These are phyloP conservation scores for Chinchilla lanigera DNA, from an alignment of 2,113 vertebrate species.

Conservation along the genomic window DNA sequence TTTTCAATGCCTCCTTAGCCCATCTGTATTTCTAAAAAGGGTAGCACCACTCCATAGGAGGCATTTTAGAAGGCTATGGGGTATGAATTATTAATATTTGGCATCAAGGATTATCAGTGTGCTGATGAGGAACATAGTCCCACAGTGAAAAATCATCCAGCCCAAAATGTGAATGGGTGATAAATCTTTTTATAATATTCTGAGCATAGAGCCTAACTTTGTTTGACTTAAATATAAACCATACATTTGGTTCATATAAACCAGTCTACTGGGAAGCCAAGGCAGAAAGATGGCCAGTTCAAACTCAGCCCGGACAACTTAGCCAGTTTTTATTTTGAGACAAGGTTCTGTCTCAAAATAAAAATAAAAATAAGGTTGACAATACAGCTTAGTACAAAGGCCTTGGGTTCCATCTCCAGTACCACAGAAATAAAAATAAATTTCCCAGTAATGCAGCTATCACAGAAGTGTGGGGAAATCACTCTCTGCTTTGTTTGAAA, in stretches of 20 bases:
- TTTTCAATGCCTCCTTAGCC: neutral
- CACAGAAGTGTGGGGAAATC: neutral
- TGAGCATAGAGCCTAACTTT: conserved; percentile 10
- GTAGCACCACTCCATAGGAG: fast-evolving
- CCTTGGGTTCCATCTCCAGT: neutral
- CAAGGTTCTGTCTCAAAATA: neutral
- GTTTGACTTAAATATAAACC: neutral
- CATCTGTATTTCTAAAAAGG: neutral
- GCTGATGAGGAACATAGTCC: neutral
- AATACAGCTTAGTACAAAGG: neutral
- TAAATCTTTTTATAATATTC: neutral
- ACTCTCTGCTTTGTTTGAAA: neutral
- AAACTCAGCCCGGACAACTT: neutral
- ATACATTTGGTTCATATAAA: conserved; percentile 26
- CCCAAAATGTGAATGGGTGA: neutral
- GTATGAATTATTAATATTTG: neutral
- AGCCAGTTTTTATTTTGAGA: neutral
- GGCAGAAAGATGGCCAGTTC: neutral
- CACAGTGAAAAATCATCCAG: neutral
- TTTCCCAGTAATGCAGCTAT: neutral
- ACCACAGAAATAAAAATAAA: neutral
- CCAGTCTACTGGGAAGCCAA: neutral
- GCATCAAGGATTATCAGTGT: neutral
- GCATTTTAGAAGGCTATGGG: neutral
- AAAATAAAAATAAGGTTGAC: neutral